Evolutionary conservation across 2,113 vertebrate genomes (phyloP), one percentile per base, ranked within the genome.

Genomic region (Hipposideros armiger): DNA sequence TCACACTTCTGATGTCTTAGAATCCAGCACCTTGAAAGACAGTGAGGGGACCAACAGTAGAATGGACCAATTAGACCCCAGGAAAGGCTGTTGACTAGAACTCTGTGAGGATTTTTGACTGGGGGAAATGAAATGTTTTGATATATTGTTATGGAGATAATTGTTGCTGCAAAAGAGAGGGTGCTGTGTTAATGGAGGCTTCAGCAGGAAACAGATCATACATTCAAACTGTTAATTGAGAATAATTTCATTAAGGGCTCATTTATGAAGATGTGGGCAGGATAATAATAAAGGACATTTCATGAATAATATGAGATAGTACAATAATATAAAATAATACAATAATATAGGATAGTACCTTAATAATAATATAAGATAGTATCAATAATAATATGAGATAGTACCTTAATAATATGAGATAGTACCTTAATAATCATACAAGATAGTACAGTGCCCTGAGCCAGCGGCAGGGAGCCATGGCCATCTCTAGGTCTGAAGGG

Each of bases 241-340:
- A 60, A 87, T 50, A 73, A 62, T 90, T 91, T 83, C 45, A 66
- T 87, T 30, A 84, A 85, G 42, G 19, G n/a, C 40, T 26, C 77
- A 4, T 62, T 87, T 83, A 54, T 11, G 58, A 74, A 87, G 28
- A 15, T 90, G 19, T 90, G 62, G 50, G 47, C 45, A 94, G 36
- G 87, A 73, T 73, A 76, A 67, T 62, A 86, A 72, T 78, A 70
- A 93, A 69, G 54, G 62, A 20, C 28, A 54, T 30, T 87, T 87
- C 81, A 85, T 81, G 32, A 69, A 11, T 93, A 86, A n/a, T 15
- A 30, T 60, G 64, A 24, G 15, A 70, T 50, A 50, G 47, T 50
- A 50, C 47, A 50, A 50, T 50, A 50, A 50, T 9, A 50, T 50
- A 50, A 50, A 11, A 50, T 50, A 50, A 50, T 50, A 50, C 47